Evolutionary conservation across 2,797 vertebrate species (phyloP).

Genomic region (Chrysocyon brachyurus): DNA sequence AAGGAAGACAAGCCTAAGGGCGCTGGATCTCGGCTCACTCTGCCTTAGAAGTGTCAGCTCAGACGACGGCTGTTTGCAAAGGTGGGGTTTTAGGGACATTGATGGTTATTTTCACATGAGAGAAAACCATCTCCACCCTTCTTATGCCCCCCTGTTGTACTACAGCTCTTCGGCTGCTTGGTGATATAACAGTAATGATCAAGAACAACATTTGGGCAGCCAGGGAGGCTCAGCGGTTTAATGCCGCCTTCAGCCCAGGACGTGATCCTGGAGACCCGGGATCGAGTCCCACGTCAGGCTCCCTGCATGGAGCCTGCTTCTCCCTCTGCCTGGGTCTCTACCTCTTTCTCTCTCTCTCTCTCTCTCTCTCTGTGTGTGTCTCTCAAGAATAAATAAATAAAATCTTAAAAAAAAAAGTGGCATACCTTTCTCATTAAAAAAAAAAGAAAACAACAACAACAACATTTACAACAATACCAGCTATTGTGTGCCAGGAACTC

Average conservation of each 20-base stretch:
- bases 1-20: not conserved
- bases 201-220: not conserved
- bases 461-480: not conserved
- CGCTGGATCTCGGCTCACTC: not conserved
- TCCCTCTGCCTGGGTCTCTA: too few species aligned
- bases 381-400: too few species aligned
- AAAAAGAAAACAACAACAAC: too few species aligned
- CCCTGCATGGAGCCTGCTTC: too few species aligned
- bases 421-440: too few species aligned
- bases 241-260: too few species aligned
- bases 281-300: accelerated
- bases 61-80: not conserved
- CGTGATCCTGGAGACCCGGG: too few species aligned
- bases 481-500: not conserved
- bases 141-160: not conserved
- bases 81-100: not conserved
- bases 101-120: not conserved
- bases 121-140: not conserved
- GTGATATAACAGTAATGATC: not conserved
- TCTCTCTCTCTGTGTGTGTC: too few species aligned
- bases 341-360: too few species aligned
- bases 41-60: not conserved
- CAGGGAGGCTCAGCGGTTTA: too few species aligned
- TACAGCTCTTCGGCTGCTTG: not conserved
- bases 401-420: too few species aligned